Percentiles rank a stretch among this genome's conserved stretches.
Evolutionary conservation across 2,113 vertebrate genomes (phyloP).

Genomic region (Crocuta crocuta): DNA sequence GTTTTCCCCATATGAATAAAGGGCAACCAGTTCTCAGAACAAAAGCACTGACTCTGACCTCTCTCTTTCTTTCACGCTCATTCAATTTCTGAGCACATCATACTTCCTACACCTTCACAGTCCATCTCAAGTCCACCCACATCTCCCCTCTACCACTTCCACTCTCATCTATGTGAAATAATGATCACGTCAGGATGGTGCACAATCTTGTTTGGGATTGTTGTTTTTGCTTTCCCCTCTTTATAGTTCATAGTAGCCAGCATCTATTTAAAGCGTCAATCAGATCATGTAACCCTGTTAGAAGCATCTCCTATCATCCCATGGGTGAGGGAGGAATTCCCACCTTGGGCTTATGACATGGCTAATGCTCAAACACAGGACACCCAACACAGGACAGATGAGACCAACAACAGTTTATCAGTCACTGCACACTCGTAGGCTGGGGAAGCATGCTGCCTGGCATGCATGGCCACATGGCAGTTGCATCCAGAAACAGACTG

Average conservation of each 20-base stretch:
- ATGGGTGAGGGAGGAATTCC: background rate
- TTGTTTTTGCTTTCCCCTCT: background rate
- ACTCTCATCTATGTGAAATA: background rate
- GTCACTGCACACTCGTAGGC: background rate
- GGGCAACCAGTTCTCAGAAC: background rate
- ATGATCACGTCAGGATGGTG: background rate
- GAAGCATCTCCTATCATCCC: background rate
- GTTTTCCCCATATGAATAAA: background rate
- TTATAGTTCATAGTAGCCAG: background rate
- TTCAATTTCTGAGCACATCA: background rate
- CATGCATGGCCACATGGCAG: fast-evolving
- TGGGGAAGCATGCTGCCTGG: fast-evolving
- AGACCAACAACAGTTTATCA: background rate
- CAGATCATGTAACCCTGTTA: background rate
- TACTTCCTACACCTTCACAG: background rate
- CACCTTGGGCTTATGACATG: no score
- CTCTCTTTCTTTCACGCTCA: background rate
- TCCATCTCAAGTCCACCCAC: background rate
- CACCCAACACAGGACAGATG: background rate
- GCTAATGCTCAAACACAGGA: background rate
- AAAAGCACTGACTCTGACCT: background rate
- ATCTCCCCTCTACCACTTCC: background rate
- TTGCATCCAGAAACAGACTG: background rate
- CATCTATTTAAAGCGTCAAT: background rate
- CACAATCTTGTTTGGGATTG: background rate